Evolutionary conservation across 2,888 invertebrate genomes (phyloP), one percentile per base, ranked within the genome.

Genomic region (Aleiodes alternator): DNA sequence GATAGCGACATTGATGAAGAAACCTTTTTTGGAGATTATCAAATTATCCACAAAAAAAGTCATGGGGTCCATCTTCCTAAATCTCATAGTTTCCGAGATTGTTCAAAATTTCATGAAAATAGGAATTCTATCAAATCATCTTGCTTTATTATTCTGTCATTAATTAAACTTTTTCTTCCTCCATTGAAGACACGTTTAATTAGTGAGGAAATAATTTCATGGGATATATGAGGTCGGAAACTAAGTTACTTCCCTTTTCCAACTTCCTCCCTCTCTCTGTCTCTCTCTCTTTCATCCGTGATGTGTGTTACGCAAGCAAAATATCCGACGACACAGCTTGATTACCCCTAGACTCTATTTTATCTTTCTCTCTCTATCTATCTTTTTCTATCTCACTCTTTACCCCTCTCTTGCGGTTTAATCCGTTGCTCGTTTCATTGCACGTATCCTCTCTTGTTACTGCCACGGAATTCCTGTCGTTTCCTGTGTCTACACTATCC

Each of bases 371-470:
- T 80, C 69, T 78, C 75, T 69, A 14, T 50, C 48, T 57, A 51
- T 73, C 73, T 76, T 77, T 76, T 74, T 66, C 69, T 11, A 64
- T 64, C 75, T 7, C 23, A 23, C 50, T 51, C 66, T 66, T 69
- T 64, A 56, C 64, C 68, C 69, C 70, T 70, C 72, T 77, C 56
- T 55, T 31, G 31, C 23, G 51, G 12, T 69, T 51, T 48, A 68
- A 78, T 75, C 70, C 73, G 72, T 73, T 77, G 76, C 76, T 74
- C 76, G 74, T 78, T 79, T 79, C 77, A 78, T 78, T 76, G 72
- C 77, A 75, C 77, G 76, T 79, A 79, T 79, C 79, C 79, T 79
- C 78, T 78, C 75, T 72, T 71, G 72, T 77, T 78, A 77, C 76
- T 75, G 50, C 48, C 66, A 78, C 79, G 76, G 76, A 78, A 78